Evolutionary conservation across 2,113 vertebrate species (phyloP).

Genomic region (Pontoporia blainvillei): DNA sequence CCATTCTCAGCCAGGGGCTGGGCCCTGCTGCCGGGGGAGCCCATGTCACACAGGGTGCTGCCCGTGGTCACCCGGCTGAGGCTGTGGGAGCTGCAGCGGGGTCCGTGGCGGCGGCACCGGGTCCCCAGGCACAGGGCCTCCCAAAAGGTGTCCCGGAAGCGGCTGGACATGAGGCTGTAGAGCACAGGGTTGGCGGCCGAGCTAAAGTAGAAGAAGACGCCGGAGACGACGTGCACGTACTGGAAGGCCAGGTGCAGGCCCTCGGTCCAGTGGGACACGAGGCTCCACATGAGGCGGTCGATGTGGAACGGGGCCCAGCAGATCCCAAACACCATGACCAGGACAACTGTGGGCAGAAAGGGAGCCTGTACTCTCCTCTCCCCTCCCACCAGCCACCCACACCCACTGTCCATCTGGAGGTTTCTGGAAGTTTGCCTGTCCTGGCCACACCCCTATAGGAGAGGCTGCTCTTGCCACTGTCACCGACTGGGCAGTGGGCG

Average conservation of each 20-base stretch:
- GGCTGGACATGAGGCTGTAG: slow-evolving; percentile 95
- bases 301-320: slow-evolving; percentile 97
- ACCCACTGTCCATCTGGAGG: background rate
- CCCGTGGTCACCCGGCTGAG: slow-evolving; percentile 84
- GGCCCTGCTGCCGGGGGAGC: slow-evolving; percentile 69
- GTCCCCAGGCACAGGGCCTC: slow-evolving; percentile 85
- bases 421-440: background rate
- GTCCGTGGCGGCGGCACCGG: background rate
- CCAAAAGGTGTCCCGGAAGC: slow-evolving; percentile 94
- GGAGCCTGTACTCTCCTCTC: background rate
- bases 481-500: background rate
- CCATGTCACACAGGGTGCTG: slow-evolving; percentile 85
- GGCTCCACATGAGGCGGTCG: slow-evolving; percentile 95
- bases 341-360: slow-evolving; percentile 81
- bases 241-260: slow-evolving; percentile 84
- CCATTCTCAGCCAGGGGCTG: slow-evolving; percentile 51
- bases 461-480: background rate
- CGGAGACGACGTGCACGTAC: slow-evolving; percentile 89
- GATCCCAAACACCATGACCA: slow-evolving; percentile 94
- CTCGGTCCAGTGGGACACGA: slow-evolving; percentile 85
- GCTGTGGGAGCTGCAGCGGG: slow-evolving; percentile 80
- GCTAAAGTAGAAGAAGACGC: slow-evolving; percentile 94
- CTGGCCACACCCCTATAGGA: background rate
- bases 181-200: slow-evolving; percentile 92
- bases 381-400: background rate